These are phyloP conservation scores for Dioctria linearis DNA, from an alignment of 2,888 invertebrate species.

Conservation along the genomic window DNA sequence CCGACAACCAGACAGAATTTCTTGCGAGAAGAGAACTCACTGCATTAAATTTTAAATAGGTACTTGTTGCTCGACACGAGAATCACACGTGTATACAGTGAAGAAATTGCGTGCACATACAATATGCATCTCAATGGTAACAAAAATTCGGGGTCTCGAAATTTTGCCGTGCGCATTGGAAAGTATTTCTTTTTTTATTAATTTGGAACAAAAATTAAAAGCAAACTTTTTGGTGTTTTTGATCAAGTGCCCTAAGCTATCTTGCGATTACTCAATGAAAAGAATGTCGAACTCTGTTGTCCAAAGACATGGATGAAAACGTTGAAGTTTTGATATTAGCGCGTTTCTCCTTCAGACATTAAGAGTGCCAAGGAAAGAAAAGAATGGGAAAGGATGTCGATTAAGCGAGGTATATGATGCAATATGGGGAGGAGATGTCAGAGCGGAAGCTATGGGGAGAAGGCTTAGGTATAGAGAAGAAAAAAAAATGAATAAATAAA, in stretches of 20 bases:
- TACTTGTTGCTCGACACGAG: too few relatives aligned
- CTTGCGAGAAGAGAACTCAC: too few relatives aligned
- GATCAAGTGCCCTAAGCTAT: background rate
- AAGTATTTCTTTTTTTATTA: too few relatives aligned
- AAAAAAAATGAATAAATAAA: conserved; percentile 52
- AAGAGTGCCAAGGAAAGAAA: background rate
- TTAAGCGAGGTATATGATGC: conserved; percentile 5
- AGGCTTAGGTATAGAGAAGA: conserved; percentile 10
- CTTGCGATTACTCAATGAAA: conserved; percentile 24
- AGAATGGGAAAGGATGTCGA: conserved; percentile 10
- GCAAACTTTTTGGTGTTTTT: too few relatives aligned
- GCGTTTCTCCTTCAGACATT: conserved; percentile 41
- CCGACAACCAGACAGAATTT: too few relatives aligned
- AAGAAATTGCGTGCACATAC: too few relatives aligned
- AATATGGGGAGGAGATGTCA: background rate
- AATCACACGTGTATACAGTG: too few relatives aligned
- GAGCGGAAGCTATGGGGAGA: conserved; percentile 40
- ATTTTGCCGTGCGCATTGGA: too few relatives aligned
- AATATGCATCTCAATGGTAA: too few relatives aligned
- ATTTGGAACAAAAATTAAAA: conserved; percentile 5
- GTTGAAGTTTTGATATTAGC: conserved; percentile 46
- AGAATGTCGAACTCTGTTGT: conserved; percentile 15
- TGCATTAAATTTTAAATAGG: too few relatives aligned
- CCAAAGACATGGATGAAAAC: conserved; percentile 22
- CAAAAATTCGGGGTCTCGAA: too few relatives aligned